A percentile compares a stretch with the other conserved stretches of the same genome.
Conservation (phyloP, 1,140 invertebrate genomes). For the Drosophila arawakana region DNA sequence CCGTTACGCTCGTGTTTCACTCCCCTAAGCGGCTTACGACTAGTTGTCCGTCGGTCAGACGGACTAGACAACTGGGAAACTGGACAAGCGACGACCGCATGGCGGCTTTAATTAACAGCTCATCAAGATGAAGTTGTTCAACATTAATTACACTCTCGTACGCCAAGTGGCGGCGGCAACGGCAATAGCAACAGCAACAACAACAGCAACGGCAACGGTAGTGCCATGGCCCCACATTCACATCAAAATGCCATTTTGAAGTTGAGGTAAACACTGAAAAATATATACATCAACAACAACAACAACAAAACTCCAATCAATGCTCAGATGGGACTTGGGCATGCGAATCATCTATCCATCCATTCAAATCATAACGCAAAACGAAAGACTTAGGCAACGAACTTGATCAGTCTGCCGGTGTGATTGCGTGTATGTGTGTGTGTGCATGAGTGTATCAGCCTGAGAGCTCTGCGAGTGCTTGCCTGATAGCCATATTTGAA, state of each 20-base stretch:
- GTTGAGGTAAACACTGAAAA: conserved; percentile 36
- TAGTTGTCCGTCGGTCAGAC: conserved; percentile 15
- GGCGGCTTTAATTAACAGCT: conserved; percentile 75
- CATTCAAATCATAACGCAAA: conserved; percentile 47
- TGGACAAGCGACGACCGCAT: conserved; percentile 28
- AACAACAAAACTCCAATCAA: conserved; percentile 38
- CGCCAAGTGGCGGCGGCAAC: conserved; percentile 26
- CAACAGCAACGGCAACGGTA: conserved; percentile 18
- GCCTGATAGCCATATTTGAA: conserved; percentile 24
- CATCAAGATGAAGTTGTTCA: conserved; percentile 75
- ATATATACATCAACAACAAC: conserved; percentile 3
- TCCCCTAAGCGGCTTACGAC: conserved; percentile 67
- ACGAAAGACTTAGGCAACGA: conserved; percentile 74
- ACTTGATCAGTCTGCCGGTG: conserved; percentile 42
- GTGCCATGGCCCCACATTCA: conserved; percentile 42
- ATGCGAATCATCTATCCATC: conserved; percentile 51
- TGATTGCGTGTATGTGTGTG: not conserved
- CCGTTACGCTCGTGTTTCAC: conserved; percentile 54
- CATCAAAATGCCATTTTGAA: conserved; percentile 58
- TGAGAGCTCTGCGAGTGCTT: not conserved
- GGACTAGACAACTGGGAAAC: conserved; percentile 1
- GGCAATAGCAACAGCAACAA: not conserved
- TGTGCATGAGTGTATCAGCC: not conserved
- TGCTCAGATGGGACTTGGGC: conserved; percentile 41
- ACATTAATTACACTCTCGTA: conserved; percentile 68